phyloP scores from a whole-genome alignment of 92 coral and sea anemone species.

The Phenganax stokvisi region DNA sequence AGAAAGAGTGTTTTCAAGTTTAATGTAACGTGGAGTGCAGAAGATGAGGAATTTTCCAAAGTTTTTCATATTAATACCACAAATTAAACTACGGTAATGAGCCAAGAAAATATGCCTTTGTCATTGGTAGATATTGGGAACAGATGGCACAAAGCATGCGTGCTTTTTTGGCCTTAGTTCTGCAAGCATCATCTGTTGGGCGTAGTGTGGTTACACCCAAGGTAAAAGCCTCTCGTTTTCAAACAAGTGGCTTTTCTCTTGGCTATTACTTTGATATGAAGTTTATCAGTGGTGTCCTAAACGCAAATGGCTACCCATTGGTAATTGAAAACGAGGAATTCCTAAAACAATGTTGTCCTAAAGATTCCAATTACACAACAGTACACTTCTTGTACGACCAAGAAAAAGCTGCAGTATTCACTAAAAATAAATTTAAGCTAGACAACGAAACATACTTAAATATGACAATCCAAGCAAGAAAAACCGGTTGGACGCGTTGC shows the following conservation, averaged over 20 bases:
- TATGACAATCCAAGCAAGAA: slow-evolving; percentile 38
- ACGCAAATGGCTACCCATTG: slow-evolving; percentile 48
- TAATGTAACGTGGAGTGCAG: background rate
- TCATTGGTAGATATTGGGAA: slow-evolving; percentile 64
- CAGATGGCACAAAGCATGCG: slow-evolving; percentile 80
- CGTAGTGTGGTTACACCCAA: slow-evolving; percentile 72
- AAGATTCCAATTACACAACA: slow-evolving; percentile 45
- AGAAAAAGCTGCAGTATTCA: slow-evolving; percentile 48
- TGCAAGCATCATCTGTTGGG: slow-evolving; percentile 58
- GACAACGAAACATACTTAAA: slow-evolving; percentile 43
- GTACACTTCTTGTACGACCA: slow-evolving; percentile 67
- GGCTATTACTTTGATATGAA: slow-evolving; percentile 66
- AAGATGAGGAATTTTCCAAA: background rate
- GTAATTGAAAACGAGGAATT: slow-evolving; percentile 59
- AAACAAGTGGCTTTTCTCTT: slow-evolving; percentile 69
- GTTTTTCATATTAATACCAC: background rate
- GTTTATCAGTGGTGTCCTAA: slow-evolving; percentile 55
- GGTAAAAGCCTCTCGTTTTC: slow-evolving; percentile 83
- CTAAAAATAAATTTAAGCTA: slow-evolving; percentile 59
- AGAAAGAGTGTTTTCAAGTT: background rate
- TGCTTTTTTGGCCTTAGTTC: slow-evolving; percentile 65
- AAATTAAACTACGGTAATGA: too few relatives aligned
- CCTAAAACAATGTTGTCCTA: slow-evolving; percentile 55
- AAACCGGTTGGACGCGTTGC: slow-evolving; percentile 76
- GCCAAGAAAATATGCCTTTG: slow-evolving; percentile 8